phyloP scores from a whole-genome alignment of 2,113 vertebrate species.

The Percopsis transmontana region DNA sequence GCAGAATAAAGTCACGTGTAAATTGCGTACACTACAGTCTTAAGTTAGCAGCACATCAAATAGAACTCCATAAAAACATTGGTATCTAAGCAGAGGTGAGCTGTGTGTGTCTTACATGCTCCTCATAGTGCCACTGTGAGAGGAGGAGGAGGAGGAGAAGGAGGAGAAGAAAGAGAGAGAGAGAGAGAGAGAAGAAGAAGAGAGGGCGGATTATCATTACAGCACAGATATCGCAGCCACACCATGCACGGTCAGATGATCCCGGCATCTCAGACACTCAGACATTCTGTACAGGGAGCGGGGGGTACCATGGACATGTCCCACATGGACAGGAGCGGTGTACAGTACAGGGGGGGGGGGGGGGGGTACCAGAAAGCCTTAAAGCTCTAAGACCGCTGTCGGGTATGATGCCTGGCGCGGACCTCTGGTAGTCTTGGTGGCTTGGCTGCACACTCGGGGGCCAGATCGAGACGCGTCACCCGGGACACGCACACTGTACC shows the following conservation, averaged over 20 bases:
- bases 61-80: no score
- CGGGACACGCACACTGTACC: conserved; percentile 66
- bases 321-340: conserved; percentile 70
- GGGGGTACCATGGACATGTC: conserved; percentile 62
- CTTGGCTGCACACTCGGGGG: conserved; percentile 65
- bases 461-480: conserved; percentile 69
- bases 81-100: no score
- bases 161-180: neutral
- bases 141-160: neutral
- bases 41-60: no score
- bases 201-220: conserved; percentile 63
- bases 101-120: conserved; percentile 55
- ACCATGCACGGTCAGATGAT: no score
- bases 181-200: neutral
- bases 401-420: conserved; percentile 62
- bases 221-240: conserved; percentile 62
- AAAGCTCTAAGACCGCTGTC: conserved; percentile 64
- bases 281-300: conserved; percentile 20
- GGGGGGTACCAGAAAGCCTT: conserved; percentile 59
- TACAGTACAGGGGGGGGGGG: conserved; percentile 10
- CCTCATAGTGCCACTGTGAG: conserved; percentile 45
- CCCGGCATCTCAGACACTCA: no score
- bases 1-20: no score
- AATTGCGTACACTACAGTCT: no score
- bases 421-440: conserved; percentile 75